phyloP scores from a whole-genome alignment of 2,113 vertebrate species.

The Nettapus auritus region DNA sequence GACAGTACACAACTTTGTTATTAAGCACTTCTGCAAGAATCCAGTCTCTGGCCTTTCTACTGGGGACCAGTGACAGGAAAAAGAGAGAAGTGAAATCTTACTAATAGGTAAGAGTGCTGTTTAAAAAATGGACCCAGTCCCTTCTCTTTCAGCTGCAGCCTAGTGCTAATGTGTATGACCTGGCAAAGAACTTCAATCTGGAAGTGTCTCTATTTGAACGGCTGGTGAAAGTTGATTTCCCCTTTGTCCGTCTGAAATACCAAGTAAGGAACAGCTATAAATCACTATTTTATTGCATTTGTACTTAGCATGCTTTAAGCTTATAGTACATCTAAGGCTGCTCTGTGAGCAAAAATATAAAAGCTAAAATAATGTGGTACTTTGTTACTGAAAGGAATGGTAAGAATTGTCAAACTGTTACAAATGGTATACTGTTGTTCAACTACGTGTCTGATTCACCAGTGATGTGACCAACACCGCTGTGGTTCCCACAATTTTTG shows the following conservation, averaged over 20 bases:
- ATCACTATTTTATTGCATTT: neutral
- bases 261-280: constrained; percentile 81
- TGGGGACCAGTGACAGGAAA: neutral
- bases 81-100: neutral
- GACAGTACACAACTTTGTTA: neutral
- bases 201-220: constrained; percentile 97
- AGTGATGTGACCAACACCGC: neutral
- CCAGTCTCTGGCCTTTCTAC: neutral
- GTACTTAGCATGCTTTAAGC: neutral
- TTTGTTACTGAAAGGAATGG: neutral
- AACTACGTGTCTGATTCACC: neutral
- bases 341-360: neutral
- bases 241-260: constrained; percentile 90
- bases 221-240: constrained; percentile 86
- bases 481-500: neutral
- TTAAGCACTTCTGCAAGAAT: neutral
- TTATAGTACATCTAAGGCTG: neutral
- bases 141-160: constrained; percentile 84
- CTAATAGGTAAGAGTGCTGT: neutral
- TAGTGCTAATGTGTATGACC: constrained; percentile 91
- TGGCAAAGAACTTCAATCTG: constrained; percentile 91
- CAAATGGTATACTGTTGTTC: neutral
- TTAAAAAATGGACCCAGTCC: neutral
- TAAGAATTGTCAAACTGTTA: neutral
- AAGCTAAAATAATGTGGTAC: neutral